Conservation (phyloP, 2,888 invertebrate species). For the Clistopyga incitator region DNA sequence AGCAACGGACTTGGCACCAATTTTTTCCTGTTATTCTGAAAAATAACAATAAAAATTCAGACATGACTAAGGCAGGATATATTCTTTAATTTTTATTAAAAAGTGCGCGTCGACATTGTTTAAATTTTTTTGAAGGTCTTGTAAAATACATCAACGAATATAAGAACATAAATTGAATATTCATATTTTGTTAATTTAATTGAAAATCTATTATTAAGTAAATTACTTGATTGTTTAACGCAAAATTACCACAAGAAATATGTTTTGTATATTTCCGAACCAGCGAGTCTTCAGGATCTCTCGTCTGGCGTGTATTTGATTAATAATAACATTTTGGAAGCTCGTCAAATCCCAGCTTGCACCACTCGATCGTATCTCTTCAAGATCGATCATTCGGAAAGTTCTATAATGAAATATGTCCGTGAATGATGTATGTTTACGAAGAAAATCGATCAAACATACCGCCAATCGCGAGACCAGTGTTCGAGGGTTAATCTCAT, state of each 20-base stretch:
- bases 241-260: slow-evolving; percentile 87
- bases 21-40: slow-evolving; percentile 87
- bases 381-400: slow-evolving; percentile 88
- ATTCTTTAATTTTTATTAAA: no score
- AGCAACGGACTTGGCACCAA: slow-evolving; percentile 90
- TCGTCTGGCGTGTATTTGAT: slow-evolving; percentile 89
- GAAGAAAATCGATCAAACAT: slow-evolving; percentile 66
- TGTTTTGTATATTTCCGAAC: slow-evolving; percentile 88
- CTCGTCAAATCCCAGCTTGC: slow-evolving; percentile 90
- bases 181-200: no score
- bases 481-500: slow-evolving; percentile 92
- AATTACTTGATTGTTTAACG: not conserved
- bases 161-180: no score
- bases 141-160: no score
- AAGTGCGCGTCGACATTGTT: no score
- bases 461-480: slow-evolving; percentile 92
- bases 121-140: no score
- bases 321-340: slow-evolving; percentile 86
- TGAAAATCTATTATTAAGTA: not conserved
- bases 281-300: slow-evolving; percentile 88
- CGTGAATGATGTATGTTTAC: slow-evolving; percentile 34
- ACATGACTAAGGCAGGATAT: no score
- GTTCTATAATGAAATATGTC: slow-evolving; percentile 84
- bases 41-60: not conserved
- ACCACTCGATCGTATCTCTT: slow-evolving; percentile 86